Conservation (phyloP, 2,888 invertebrate genomes). For the Caenorhabditis sp. region DNA sequence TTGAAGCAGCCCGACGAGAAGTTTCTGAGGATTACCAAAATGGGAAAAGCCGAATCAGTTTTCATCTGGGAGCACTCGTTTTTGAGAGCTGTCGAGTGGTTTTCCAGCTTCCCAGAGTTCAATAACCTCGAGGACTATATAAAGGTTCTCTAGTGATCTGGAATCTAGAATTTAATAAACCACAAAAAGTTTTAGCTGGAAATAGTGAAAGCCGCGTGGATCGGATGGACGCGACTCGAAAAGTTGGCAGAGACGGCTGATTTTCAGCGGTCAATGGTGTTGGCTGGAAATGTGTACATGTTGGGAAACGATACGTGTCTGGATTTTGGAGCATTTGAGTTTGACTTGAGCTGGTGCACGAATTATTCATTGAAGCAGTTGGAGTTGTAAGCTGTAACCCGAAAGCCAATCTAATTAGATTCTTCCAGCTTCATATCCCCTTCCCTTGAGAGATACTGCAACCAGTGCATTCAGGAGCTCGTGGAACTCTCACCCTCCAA, state of each 20-base stretch:
- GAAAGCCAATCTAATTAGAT: no score
- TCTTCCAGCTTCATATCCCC: slow-evolving; percentile 40
- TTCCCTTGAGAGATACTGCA: slow-evolving; percentile 14
- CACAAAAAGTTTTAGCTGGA: not conserved
- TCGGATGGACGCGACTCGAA: slow-evolving; percentile 40
- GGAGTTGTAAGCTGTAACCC: slow-evolving; percentile 26
- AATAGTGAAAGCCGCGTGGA: slow-evolving; percentile 46
- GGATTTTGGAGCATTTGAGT: slow-evolving; percentile 23
- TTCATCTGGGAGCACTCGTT: slow-evolving; percentile 47
- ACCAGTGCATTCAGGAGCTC: slow-evolving; percentile 25
- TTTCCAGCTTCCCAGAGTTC: slow-evolving; percentile 41
- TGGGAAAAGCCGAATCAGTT: slow-evolving; percentile 36
- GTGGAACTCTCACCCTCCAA: slow-evolving; percentile 40
- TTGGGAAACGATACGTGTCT: slow-evolving; percentile 33
- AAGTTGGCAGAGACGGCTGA: slow-evolving; percentile 48
- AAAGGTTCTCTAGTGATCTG: not conserved
- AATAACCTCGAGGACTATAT: slow-evolving; percentile 7
- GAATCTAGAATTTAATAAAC: not conserved
- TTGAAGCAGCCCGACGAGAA: slow-evolving; percentile 15
- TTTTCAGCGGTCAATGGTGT: slow-evolving; percentile 6
- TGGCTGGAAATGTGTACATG: slow-evolving; percentile 26
- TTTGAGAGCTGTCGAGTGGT: slow-evolving; percentile 37
- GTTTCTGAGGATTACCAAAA: not conserved
- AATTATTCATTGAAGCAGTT: slow-evolving; percentile 46
- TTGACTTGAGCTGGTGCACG: slow-evolving; percentile 54